Base-by-base conservation (phyloP, 2,888 invertebrate species). In the Myopa tessellatipennis region DNA sequence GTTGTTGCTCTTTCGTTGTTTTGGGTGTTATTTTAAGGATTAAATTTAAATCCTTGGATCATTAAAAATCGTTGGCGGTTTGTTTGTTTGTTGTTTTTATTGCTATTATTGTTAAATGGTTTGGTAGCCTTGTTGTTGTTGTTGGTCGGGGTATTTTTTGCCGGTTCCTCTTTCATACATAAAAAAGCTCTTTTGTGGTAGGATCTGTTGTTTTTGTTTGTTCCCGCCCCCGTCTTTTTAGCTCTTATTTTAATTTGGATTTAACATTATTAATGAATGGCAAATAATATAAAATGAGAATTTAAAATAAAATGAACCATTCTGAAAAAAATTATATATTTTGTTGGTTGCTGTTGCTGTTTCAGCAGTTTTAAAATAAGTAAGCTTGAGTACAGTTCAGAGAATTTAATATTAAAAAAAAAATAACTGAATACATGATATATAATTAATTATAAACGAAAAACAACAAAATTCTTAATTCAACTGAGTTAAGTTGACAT, bases 21-120 rank as follows among this genome's bases (percentile, higher is more conserved):
- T 61, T 18, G 36, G 26, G 18, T 58, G 16, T 12, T 12, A 6
- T 55, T 61, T 73, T 10, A 45, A 10, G 45, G 45, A 45, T 45
- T n/a, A n/a, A 61, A 60, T 40, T 40, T 72, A 40, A 55, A 55
- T 58, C 58, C 58, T 34, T 69, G 26, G 18, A 69, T 45, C 69
- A 69, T 10, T 26, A 45, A 52, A 69, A 69, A 45, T 68, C 12
- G 50, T 69, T 52, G 69, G 26, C 69, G 50, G 26, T 67, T 70
- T 77, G 55, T 75, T 74, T 45, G 1, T 45, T 45, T 45, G 45
- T 45, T 67, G 52, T 67, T 58, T 65, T 63, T 10, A 72, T 52
- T 18, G 60, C 16, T 68, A 26, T 26, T 70, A 18, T 70, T 77
- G 74, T 80, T 68, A 58, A 18, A n/a, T 26, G 26, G 26, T 26